Evolutionary conservation across 2,113 vertebrate species (phyloP), one percentile per base, ranked within the genome.

Genomic region (Vulpes lagopus): DNA sequence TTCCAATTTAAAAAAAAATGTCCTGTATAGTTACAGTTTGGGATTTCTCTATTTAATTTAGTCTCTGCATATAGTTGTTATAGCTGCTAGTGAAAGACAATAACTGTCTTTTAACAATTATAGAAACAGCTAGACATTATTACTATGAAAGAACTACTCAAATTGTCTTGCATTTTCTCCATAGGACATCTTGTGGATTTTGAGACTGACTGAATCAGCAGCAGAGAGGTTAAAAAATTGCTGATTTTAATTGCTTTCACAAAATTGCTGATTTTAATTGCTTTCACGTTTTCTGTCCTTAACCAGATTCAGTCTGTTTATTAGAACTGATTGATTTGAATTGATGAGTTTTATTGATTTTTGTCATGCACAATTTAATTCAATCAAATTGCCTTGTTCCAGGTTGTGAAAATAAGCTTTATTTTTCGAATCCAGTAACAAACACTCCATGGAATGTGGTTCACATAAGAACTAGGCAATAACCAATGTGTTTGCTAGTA

Each of bases 301-400:
- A 95, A 93, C 81, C 59, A 62, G 82, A 95, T 97, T 55, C 8
- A n/a, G 53, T 91, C 35, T 91, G 69, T 94, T 98, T 98, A 97
- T 97, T 98, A 74, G 88, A 95, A 97, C 59, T 96, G 91, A 97
- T 91, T 92, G 91, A 95, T 97, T 88, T 95, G 81, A 97, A 97
- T 91, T 90, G 96, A 97, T 96, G 92, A 97, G 64, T 96, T 95
- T 82, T 89, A 97, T 91, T 32, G 96, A 97, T 97, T 94, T 93
- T 89, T 94, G 59, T 93, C 78, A 79, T 74, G 38, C 83, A 65
- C 82, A 93, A 92, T 95, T 97, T 94, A 98, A 93, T 96, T 97
- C 83, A 91, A 95, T 95, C 91, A 94, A 85, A 97, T 81, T 95
- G 32, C 43, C 16, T 55, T 89, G 92, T 78, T 92, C 59, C 84